Percentiles rank a stretch among this genome's conserved stretches.
phyloP scores from a whole-genome alignment of 2,797 vertebrate species.

The Sebastes flavidus region DNA sequence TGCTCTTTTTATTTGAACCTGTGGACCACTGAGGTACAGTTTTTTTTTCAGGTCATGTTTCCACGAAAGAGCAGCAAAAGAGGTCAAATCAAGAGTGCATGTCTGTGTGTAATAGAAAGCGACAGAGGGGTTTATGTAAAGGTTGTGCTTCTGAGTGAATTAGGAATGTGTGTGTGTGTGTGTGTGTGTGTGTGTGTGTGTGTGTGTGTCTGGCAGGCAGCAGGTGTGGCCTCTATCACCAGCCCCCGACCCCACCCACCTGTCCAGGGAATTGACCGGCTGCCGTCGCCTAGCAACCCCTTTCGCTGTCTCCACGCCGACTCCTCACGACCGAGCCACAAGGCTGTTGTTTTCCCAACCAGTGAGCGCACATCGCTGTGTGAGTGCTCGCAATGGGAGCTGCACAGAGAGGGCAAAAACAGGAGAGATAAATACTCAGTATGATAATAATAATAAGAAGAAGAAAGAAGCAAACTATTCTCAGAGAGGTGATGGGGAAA shows the following conservation, averaged over 20 bases:
- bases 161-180: constrained; percentile 15
- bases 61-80: constrained; percentile 44
- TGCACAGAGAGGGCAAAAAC: background rate
- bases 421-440: background rate
- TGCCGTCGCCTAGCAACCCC: constrained; percentile 73
- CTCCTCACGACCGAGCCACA: constrained; percentile 47
- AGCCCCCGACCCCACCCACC: constrained; percentile 62
- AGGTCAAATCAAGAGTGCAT: constrained; percentile 24
- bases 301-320: constrained; percentile 35
- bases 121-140: constrained; percentile 24
- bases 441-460: background rate
- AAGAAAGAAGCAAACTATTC: background rate
- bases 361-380: constrained; percentile 22
- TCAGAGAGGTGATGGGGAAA: background rate
- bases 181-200: background rate
- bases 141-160: constrained; percentile 44
- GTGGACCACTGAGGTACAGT: constrained; percentile 22
- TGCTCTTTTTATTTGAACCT: constrained; percentile 38
- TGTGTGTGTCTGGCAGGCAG: constrained; percentile 13
- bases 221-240: constrained; percentile 70
- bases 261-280: constrained; percentile 68
- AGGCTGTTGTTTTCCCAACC: constrained; percentile 59
- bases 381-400: constrained; percentile 20
- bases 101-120: constrained; percentile 29
- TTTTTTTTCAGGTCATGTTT: constrained; percentile 15